A percentile compares a stretch with the other conserved stretches of the same genome.
Evolutionary conservation across 1,140 invertebrate genomes (phyloP).

Genomic region (Diabrotica undecimpunctata): DNA sequence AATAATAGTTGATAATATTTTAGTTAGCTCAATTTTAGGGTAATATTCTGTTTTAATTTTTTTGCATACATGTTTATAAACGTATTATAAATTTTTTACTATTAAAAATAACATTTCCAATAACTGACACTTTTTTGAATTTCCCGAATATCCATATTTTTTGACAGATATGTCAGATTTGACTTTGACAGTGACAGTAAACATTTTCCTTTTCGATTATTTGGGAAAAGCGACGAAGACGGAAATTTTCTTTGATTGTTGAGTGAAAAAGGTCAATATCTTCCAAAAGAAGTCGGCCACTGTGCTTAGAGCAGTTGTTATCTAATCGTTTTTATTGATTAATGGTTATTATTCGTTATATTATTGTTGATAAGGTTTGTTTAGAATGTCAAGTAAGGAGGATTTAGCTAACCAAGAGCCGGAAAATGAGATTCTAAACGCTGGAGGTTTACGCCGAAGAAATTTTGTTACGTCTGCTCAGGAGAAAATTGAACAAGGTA

Average conservation of each 20-base stretch:
- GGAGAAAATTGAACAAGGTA: slow-evolving; percentile 61
- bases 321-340: slow-evolving; percentile 8
- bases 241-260: neutral
- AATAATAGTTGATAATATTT: no score
- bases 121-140: no score
- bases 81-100: no score
- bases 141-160: no score
- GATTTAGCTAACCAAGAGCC: slow-evolving; percentile 25
- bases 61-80: no score
- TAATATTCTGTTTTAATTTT: no score
- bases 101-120: no score
- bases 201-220: neutral
- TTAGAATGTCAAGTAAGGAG: slow-evolving; percentile 29
- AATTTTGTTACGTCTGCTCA: slow-evolving; percentile 61
- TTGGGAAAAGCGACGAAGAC: neutral
- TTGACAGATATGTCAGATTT: neutral
- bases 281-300: no score
- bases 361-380: slow-evolving; percentile 1
- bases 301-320: neutral
- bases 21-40: no score
- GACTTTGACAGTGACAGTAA: neutral
- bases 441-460: slow-evolving; percentile 43
- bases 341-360: slow-evolving; percentile 1
- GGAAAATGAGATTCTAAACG: slow-evolving; percentile 13
- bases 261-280: neutral